Base-by-base conservation (phyloP, 2,797 vertebrate genomes). In the Lates japonicus region DNA sequence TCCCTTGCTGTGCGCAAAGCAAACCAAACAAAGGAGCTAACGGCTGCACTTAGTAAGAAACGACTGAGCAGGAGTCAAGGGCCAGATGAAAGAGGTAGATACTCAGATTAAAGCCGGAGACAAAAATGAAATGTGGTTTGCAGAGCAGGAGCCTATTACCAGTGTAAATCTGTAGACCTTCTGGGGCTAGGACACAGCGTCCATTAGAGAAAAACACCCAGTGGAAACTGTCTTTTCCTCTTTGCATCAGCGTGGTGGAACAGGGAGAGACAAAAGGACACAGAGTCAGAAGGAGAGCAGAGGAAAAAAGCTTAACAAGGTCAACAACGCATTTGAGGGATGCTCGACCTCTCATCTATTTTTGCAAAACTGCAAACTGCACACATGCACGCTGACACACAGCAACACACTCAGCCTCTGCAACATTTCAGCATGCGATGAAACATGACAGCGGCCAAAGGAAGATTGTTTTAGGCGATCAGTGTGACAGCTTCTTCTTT, bases 301-400 rank as follows among this genome's bases (percentile, higher is more conserved):
- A 70, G 75, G 75, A 55, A 80, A 77, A 79, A 57, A 76, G 71
- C 66, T 87, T 83, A 87, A 85, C 90, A 89, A 92, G 91, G 93
- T 93, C 90, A 92, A 90, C 79, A 63, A 86, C 42, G 86, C 83
- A 85, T 87, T 90, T 90, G 86, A 91, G 84, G 85, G 87, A 85
- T 59, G 69, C 76, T 81, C 81, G 33, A 88, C 87, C 87, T 76
- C 85, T 72, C 78, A 44, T 88, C 70, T 83, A 54, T 66, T 83
- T 85, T 74, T 78, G 39, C 76, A 57, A 77, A 81, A 74, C 68
- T 48, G 52, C 48, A 55, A 68, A 55, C 70, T 19, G 35, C 33
- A 25, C 33, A 22, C 68, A 49, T 16, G 19, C 59, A 63, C 46
- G 29, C 78, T 46, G 12, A 82, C 72, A 74, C 17, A 57, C 76